Evolutionary conservation across 2,113 vertebrate genomes (phyloP).

Genomic region (Perca fluviatilis): DNA sequence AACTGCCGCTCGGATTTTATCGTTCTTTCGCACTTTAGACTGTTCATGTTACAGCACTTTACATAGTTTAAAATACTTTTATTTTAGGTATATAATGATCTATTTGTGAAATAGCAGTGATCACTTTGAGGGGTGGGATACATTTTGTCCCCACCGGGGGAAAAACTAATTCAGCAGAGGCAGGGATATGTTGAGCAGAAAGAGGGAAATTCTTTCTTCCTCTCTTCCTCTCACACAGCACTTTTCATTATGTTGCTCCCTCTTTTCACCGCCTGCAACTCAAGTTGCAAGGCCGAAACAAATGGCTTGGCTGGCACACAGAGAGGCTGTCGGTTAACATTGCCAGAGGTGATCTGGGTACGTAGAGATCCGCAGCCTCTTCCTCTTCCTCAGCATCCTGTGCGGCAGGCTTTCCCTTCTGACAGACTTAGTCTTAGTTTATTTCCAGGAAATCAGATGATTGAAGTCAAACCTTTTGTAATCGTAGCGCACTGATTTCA

Average conservation of each 20-base stretch:
- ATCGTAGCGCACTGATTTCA: not conserved
- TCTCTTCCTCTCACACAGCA: conserved; percentile 11
- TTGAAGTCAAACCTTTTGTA: not conserved
- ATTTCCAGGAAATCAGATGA: not conserved
- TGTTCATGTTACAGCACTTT: no score
- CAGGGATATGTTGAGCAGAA: no score
- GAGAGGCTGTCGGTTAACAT: conserved; percentile 30
- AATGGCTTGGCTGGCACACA: conserved; percentile 61
- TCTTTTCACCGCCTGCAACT: conserved; percentile 38
- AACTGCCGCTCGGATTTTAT: no score
- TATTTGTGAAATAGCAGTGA: no score
- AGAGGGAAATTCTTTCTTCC: not conserved
- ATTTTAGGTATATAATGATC: no score
- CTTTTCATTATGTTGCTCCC: conserved; percentile 6
- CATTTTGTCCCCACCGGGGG: no score
- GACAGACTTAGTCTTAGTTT: not conserved
- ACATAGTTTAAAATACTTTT: no score
- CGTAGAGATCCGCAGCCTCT: conserved; percentile 22
- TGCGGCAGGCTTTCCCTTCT: not conserved
- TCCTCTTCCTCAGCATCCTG: conserved; percentile 28
- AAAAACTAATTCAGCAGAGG: no score
- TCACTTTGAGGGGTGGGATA: no score
- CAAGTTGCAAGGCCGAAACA: conserved; percentile 54
- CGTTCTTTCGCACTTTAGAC: no score
- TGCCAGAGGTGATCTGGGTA: conserved; percentile 36